A percentile compares a stretch with the other conserved stretches of the same genome.
Conservation (phyloP, 2,888 invertebrate genomes). For the Neria commutata region DNA sequence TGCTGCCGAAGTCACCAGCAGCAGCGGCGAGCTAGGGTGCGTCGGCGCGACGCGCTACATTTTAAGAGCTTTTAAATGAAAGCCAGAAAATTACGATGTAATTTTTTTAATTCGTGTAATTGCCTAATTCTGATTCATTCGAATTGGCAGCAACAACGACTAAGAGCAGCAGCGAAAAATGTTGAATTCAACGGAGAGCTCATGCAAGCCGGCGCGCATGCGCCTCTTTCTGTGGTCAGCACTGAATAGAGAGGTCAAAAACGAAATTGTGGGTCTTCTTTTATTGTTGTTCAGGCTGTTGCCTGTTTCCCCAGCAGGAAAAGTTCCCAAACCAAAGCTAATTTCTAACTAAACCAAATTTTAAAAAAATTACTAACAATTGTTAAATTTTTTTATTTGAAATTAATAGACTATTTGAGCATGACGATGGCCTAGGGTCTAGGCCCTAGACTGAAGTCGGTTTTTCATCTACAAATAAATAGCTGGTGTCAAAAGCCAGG, state of each 20-base stretch:
- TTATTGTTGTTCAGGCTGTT: slow-evolving; percentile 38
- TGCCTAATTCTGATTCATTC: slow-evolving; percentile 60
- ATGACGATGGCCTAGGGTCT: too few relatives aligned
- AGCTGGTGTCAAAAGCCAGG: too few relatives aligned
- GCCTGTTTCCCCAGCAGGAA: background rate
- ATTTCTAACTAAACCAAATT: too few relatives aligned
- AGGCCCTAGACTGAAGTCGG: too few relatives aligned
- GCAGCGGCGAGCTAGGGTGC: slow-evolving; percentile 30
- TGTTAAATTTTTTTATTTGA: too few relatives aligned
- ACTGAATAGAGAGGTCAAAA: slow-evolving; percentile 55
- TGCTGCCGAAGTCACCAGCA: too few relatives aligned
- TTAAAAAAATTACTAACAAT: too few relatives aligned
- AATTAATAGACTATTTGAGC: too few relatives aligned
- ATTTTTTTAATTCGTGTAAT: slow-evolving; percentile 61
- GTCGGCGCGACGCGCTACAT: slow-evolving; percentile 42
- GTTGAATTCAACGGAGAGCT: background rate
- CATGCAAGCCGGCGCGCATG: slow-evolving; percentile 19
- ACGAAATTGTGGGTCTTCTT: slow-evolving; percentile 49
- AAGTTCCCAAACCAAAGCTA: background rate
- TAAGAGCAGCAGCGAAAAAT: background rate
- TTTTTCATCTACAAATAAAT: too few relatives aligned
- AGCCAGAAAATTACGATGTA: slow-evolving; percentile 54
- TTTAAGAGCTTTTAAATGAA: slow-evolving; percentile 52
- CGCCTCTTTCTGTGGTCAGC: slow-evolving; percentile 30
- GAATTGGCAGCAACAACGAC: slow-evolving; percentile 42